Conservation (phyloP, 1,140 invertebrate species). For the Euwallacea fornicatus region DNA sequence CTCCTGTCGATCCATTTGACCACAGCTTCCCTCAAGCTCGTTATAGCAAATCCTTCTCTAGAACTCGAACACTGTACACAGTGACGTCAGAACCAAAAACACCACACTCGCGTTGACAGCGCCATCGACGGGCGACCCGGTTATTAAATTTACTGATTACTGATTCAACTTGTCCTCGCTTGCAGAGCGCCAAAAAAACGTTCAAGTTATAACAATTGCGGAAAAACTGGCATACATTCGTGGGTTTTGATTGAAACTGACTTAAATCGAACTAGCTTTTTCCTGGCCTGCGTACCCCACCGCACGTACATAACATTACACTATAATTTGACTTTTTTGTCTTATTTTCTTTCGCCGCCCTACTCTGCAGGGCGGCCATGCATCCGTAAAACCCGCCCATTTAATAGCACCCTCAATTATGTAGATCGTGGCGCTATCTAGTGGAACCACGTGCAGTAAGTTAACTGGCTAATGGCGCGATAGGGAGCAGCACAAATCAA, state of each 20-base stretch:
- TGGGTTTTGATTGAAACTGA: slow-evolving; percentile 56
- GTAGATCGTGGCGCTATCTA: slow-evolving; percentile 43
- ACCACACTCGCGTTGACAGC: slow-evolving; percentile 40
- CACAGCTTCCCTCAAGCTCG: slow-evolving; percentile 48
- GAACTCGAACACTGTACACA: slow-evolving; percentile 35
- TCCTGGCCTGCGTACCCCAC: slow-evolving; percentile 50
- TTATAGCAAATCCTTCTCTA: slow-evolving; percentile 14
- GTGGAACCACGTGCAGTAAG: background rate
- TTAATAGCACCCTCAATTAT: slow-evolving; percentile 55
- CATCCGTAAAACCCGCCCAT: slow-evolving; percentile 55
- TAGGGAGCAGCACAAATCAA: slow-evolving; percentile 34
- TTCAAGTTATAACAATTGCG: slow-evolving; percentile 8
- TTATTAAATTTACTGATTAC: background rate
- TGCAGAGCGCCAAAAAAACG: background rate
- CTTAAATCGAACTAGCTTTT: slow-evolving; percentile 53
- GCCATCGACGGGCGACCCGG: slow-evolving; percentile 25
- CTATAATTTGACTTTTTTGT: slow-evolving; percentile 54
- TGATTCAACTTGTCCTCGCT: too few species aligned
- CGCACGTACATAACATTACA: slow-evolving; percentile 54
- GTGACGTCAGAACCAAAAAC: slow-evolving; percentile 29
- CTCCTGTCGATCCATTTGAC: slow-evolving; percentile 52
- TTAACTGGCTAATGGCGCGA: slow-evolving; percentile 1
- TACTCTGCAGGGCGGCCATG: slow-evolving; percentile 55
- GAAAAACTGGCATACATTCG: slow-evolving; percentile 48
- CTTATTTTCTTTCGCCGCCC: slow-evolving; percentile 53